Conservation (phyloP, 2,797 vertebrate genomes). For the Potorous gilbertii region DNA sequence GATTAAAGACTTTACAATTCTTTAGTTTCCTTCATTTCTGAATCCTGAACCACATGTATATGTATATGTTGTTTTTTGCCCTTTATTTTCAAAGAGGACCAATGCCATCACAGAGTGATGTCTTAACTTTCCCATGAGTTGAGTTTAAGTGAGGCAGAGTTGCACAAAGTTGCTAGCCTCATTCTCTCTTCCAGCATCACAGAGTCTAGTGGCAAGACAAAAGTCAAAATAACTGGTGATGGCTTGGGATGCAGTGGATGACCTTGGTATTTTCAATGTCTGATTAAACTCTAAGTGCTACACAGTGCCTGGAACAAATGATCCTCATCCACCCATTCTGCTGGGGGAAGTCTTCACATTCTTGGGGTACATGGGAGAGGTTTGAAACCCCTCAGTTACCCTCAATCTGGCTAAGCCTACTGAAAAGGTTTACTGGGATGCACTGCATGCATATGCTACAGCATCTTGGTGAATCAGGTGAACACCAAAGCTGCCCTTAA, state of each 20-base stretch:
- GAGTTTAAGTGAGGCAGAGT: background rate
- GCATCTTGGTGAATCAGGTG: background rate
- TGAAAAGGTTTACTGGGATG: background rate
- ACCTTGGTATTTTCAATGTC: background rate
- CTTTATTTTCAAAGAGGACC: too few species aligned
- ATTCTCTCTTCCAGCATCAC: background rate
- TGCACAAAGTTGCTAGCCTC: background rate
- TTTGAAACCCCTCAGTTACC: background rate
- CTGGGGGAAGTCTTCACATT: background rate
- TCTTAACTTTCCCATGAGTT: too few species aligned
- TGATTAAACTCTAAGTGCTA: too few species aligned
- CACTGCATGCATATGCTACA: too few species aligned
- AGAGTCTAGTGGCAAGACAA: background rate
- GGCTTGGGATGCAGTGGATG: background rate
- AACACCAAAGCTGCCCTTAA: background rate
- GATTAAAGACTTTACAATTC: too few species aligned
- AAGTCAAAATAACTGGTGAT: background rate
- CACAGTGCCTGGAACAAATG: background rate
- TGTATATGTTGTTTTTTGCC: too few species aligned
- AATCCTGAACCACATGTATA: too few species aligned
- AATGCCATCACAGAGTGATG: too few species aligned
- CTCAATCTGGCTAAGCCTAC: background rate
- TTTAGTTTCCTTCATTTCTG: too few species aligned
- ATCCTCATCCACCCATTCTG: background rate
- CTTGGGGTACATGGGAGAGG: background rate